Conservation (phyloP, 2,888 invertebrate genomes). For the Drosophila eohydei region DNA sequence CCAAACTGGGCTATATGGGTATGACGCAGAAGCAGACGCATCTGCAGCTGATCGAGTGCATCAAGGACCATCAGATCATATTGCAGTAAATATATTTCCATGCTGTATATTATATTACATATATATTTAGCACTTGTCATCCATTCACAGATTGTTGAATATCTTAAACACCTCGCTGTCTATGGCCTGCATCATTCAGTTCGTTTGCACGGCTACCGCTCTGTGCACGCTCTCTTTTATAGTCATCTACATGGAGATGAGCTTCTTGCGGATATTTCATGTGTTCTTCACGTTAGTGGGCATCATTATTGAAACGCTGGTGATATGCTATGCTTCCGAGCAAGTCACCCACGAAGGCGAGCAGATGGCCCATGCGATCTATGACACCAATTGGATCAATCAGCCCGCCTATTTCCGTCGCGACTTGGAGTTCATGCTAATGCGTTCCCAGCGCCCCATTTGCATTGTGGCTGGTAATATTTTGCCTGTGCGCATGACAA, state of each 20-base stretch:
- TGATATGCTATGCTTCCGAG: constrained; percentile 86
- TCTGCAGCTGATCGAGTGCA: constrained; percentile 60
- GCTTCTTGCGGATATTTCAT: constrained; percentile 35
- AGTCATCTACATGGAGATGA: constrained; percentile 80
- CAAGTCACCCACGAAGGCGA: constrained; percentile 85
- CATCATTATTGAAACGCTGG: constrained; percentile 85
- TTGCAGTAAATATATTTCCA: constrained; percentile 50
- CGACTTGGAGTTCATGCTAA: constrained; percentile 84
- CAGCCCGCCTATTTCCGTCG: constrained; percentile 85
- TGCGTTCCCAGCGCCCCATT: constrained; percentile 86
- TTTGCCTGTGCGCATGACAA: constrained; percentile 86
- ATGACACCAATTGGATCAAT: constrained; percentile 86
- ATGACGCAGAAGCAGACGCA: neutral
- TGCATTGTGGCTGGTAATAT: constrained; percentile 86
- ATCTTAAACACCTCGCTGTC: constrained; percentile 86
- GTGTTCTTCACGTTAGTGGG: constrained; percentile 71
- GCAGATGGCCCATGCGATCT: constrained; percentile 85
- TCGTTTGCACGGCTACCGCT: constrained; percentile 84
- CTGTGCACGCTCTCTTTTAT: constrained; percentile 84
- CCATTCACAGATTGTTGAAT: constrained; percentile 85
- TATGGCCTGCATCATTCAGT: constrained; percentile 86
- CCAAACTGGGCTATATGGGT: constrained; percentile 5
- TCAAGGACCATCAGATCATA: constrained; percentile 78
- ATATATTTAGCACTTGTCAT: neutral
- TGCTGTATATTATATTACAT: neutral